Evolutionary conservation across 2,113 vertebrate genomes (phyloP).

Genomic region (Callipepla squamata): DNA sequence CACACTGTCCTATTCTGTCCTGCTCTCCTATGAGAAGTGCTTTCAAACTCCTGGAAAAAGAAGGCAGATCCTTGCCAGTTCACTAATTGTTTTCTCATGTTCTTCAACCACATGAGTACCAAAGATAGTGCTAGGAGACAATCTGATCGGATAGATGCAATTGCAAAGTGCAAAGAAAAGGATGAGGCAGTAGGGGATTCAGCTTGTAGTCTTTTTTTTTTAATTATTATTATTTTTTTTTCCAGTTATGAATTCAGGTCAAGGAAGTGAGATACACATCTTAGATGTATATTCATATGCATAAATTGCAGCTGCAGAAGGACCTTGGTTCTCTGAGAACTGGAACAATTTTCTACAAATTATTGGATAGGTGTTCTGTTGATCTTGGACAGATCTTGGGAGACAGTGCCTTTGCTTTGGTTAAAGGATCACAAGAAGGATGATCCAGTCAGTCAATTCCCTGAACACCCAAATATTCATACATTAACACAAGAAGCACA

Average conservation of each 20-base stretch:
- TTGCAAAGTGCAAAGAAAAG: neutral
- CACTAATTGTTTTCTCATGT: neutral
- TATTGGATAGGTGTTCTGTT: neutral
- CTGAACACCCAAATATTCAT: neutral
- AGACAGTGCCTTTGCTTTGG: neutral
- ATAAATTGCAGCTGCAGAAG: neutral
- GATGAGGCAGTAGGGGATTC: neutral
- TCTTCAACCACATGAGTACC: neutral
- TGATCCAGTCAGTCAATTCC: neutral
- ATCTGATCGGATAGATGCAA: neutral
- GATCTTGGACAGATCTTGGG: neutral
- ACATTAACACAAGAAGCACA: neutral
- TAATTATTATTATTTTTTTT: neutral
- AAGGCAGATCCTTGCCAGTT: neutral
- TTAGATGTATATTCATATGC: neutral
- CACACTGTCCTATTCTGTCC: neutral
- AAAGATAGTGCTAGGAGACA: neutral
- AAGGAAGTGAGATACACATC: neutral
- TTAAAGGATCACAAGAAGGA: neutral
- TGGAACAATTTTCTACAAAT: neutral
- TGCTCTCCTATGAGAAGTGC: neutral
- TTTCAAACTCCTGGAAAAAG: neutral
- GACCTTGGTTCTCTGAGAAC: neutral
- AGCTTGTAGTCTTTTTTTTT: neutral
- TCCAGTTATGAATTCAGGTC: neutral